Conservation (phyloP, 2,888 invertebrate species). For the Stictocephala bisonia region DNA sequence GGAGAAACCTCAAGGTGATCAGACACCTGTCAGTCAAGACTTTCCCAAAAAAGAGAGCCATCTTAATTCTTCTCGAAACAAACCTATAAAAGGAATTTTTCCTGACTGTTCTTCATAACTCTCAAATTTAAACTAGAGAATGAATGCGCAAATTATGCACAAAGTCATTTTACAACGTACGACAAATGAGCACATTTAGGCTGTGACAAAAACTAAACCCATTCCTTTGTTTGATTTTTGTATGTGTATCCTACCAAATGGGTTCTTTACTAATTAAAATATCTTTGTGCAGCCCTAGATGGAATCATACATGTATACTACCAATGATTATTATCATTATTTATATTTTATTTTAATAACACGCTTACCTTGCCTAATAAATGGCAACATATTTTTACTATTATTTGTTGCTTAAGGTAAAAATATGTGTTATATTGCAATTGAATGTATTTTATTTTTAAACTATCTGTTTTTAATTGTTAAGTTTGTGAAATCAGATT, state of each 20-base stretch:
- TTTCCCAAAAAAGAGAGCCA: background rate
- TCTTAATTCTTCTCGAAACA: background rate
- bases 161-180: background rate
- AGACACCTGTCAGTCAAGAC: background rate
- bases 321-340: too few species aligned
- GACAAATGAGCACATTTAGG: constrained; percentile 1
- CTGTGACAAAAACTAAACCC: constrained; percentile 30
- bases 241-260: background rate
- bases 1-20: background rate
- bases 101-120: too few species aligned
- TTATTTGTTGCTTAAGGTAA: too few species aligned
- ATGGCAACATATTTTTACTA: too few species aligned
- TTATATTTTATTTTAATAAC: too few species aligned
- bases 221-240: constrained; percentile 20
- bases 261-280: background rate
- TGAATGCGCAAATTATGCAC: constrained; percentile 14
- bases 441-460: too few species aligned
- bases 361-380: too few species aligned
- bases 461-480: too few species aligned
- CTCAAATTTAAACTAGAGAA: background rate
- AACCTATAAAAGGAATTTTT: background rate
- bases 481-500: too few species aligned
- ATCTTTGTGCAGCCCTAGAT: too few species aligned
- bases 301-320: too few species aligned
- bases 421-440: too few species aligned